Percentiles rank a stretch among this genome's conserved stretches.
Evolutionary conservation across 2,113 vertebrate genomes (phyloP).

Genomic region (Sclerurus mexicanus): DNA sequence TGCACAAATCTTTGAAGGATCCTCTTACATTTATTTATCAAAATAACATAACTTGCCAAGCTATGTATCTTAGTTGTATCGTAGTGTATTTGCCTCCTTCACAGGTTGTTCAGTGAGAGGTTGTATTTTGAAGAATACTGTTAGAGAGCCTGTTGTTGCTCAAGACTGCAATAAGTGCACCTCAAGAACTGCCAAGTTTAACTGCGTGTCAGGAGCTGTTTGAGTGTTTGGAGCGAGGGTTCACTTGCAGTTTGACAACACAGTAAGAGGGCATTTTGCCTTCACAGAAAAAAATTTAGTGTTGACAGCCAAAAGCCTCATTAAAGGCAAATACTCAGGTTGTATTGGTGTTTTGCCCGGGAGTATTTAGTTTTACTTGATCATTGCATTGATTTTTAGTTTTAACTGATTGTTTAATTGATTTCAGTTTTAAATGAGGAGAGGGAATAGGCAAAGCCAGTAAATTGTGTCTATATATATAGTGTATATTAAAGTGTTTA

Average conservation of each 20-base stretch:
- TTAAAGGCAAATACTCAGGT: background rate
- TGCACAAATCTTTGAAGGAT: background rate
- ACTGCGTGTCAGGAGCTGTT: background rate
- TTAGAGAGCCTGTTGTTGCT: background rate
- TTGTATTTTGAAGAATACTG: background rate
- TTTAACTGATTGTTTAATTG: background rate
- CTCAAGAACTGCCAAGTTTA: background rate
- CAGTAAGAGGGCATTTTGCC: background rate
- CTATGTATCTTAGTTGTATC: rapidly evolving
- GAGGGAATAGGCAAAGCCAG: background rate
- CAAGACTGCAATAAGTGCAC: background rate
- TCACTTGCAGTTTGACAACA: background rate
- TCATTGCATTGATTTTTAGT: background rate
- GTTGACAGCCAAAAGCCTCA: background rate
- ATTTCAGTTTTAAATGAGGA: background rate
- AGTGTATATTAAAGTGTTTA: background rate
- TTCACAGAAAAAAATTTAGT: background rate
- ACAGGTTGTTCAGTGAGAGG: background rate
- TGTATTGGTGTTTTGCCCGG: background rate
- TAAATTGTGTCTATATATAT: background rate
- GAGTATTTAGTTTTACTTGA: background rate
- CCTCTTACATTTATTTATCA: background rate
- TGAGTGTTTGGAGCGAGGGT: background rate
- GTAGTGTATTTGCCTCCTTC: background rate
- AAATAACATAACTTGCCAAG: background rate